Percentiles rank a stretch among this genome's conserved stretches.
These are phyloP conservation scores for Coecobrya sp. DNA, from an alignment of 2,888 invertebrate genomes.

Conservation along the genomic window DNA sequence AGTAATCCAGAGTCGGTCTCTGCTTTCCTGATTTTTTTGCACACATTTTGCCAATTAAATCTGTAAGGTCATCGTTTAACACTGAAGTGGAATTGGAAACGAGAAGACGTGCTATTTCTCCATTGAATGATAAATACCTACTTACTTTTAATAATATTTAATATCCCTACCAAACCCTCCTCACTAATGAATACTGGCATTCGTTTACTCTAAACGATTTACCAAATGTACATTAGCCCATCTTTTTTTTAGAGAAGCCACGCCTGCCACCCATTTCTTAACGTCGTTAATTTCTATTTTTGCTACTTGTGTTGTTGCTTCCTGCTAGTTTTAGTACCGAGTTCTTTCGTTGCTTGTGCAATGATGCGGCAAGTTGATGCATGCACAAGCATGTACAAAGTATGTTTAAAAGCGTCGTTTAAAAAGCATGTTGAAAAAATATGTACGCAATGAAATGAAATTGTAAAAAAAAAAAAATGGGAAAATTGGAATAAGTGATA, in stretches of 20 bases:
- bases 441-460: neutral
- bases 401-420: constrained; percentile 19
- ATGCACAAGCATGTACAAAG: neutral
- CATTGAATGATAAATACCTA: neutral
- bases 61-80: neutral
- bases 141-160: neutral
- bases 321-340: neutral
- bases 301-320: neutral
- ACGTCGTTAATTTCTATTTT: constrained; percentile 25
- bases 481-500: constrained; percentile 6
- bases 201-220: neutral
- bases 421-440: neutral
- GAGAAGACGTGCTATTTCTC: neutral
- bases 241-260: constrained; percentile 13
- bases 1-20: neutral
- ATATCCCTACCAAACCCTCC: neutral
- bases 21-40: neutral
- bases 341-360: neutral
- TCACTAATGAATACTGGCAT: neutral
- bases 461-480: neutral
- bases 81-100: neutral
- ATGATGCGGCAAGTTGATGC: neutral
- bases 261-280: constrained; percentile 26
- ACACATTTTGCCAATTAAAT: neutral
- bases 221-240: neutral